Evolutionary conservation across 2,113 vertebrate genomes (phyloP), one percentile per base, ranked within the genome.

Genomic region (Dunckerocampus dactyliophorus): DNA sequence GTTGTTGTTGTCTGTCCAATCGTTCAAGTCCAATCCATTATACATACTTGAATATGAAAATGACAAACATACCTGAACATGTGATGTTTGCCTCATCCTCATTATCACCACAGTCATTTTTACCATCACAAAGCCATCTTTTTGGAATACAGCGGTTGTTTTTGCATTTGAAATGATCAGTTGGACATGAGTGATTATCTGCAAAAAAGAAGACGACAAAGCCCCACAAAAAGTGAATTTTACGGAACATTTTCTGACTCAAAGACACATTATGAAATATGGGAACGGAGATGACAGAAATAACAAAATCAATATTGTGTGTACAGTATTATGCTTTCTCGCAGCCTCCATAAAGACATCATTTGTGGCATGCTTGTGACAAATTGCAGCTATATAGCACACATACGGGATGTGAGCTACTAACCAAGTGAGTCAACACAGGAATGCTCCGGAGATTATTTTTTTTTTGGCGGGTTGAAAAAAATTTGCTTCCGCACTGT

Each of bases 131-230:
- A 57, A 99, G 93, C 97, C 96, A 99, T 63, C 89, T 90, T 84
- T 98, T 98, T 59, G 95, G 95, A 79, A 99, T 98, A 70, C 97
- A 99, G 64, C 93, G 96, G 72, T 99, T 97, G 88, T 92, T 98
- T 69, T 85, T 92, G 80, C 97, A 99, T 85, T 97, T 97, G 85
- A 99, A 99, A 54, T 97, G 96, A 85, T 97, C 92, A 48, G 88
- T 80, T 42, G 94, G 93, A 82, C 97, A 99, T 48, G 90, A 97
- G 56, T 96, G 95, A 85, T 99, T 97, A 71, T 93, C 97, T 99
- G 82, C 28, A 50, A 72, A 50, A n/a, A 69, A 61, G 47, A 60
- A 3, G 3, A 34, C 31, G 72, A 54, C 2, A 59, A 28, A 4
- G 39, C 39, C 21, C 49, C 0, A 20, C 49, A 22, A 21, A 20